These are phyloP conservation scores for Protomyctophum bolini DNA, from an alignment of 2,113 vertebrate species.

Conservation along the genomic window DNA sequence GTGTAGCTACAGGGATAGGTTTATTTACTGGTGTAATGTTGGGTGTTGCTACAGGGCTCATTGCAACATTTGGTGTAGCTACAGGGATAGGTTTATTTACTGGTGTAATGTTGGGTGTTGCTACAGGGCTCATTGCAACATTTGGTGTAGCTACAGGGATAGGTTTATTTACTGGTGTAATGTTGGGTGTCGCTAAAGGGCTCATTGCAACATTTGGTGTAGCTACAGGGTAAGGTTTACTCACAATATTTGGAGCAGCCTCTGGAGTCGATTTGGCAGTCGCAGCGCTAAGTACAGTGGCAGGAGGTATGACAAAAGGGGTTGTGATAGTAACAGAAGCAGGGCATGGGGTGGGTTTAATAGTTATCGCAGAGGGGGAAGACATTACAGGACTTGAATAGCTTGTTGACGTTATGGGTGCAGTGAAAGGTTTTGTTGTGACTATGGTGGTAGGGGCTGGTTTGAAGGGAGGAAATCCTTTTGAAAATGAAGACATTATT, in stretches of 20 bases:
- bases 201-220: background rate
- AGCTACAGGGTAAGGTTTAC: background rate
- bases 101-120: conserved; percentile 11
- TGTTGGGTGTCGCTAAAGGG: background rate
- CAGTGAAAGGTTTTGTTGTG: conserved; percentile 46
- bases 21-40: background rate
- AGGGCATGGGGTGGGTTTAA: conserved; percentile 36
- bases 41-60: background rate
- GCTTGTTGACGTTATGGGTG: background rate
- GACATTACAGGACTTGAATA: background rate
- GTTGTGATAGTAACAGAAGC: conserved; percentile 17
- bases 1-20: conserved; percentile 2
- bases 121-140: conserved; percentile 32
- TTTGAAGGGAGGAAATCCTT: conserved; percentile 2
- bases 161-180: conserved; percentile 5
- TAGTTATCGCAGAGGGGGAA: conserved; percentile 13
- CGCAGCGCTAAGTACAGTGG: conserved; percentile 35
- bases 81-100: conserved; percentile 46
- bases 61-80: background rate
- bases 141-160: conserved; percentile 6
- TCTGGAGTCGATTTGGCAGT: conserved; percentile 48
- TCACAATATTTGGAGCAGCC: conserved; percentile 9
- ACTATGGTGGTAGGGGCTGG: conserved; percentile 17
- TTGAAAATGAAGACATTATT: conserved; percentile 29
- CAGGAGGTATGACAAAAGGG: conserved; percentile 22